Conservation (phyloP, 2,888 invertebrate genomes). For the Rhorus exstirpatorius region DNA sequence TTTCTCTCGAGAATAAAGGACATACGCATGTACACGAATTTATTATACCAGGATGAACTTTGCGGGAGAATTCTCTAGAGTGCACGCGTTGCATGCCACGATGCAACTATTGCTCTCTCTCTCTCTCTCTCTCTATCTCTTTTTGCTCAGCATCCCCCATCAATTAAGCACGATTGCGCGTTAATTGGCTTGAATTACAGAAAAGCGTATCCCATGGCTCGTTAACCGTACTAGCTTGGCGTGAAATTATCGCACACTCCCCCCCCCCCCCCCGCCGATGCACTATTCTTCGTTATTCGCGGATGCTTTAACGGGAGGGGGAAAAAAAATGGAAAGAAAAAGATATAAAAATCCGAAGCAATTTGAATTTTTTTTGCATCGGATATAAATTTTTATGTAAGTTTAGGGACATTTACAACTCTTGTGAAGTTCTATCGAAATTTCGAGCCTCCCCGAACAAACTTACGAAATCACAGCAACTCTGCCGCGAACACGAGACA, state of each 20-base stretch:
- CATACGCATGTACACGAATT: constrained; percentile 12
- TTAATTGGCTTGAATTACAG: constrained; percentile 80
- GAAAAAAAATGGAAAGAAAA: not conserved
- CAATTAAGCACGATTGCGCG: constrained; percentile 75
- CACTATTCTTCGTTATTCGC: constrained; percentile 16
- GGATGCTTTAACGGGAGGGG: not conserved
- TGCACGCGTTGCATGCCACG: constrained; percentile 71
- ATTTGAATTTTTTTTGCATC: not conserved
- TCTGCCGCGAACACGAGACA: too few relatives aligned
- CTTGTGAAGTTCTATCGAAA: too few relatives aligned
- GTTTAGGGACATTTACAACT: too few relatives aligned
- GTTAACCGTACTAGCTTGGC: constrained; percentile 66
- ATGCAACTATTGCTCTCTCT: constrained; percentile 59
- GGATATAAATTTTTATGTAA: not conserved
- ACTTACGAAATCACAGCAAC: too few relatives aligned
- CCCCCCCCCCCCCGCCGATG: not conserved
- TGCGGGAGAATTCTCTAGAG: constrained; percentile 20
- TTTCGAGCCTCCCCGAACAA: too few relatives aligned
- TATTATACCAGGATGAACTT: constrained; percentile 47
- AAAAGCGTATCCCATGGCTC: constrained; percentile 75
- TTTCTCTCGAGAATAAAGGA: not conserved
- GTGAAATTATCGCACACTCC: constrained; percentile 66
- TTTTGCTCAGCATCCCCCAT: constrained; percentile 74
- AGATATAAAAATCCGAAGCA: not conserved
- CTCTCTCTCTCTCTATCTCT: too few relatives aligned